These are phyloP conservation scores for Clarias pachynema DNA, from an alignment of 2,797 vertebrate genomes.

Conservation along the genomic window DNA sequence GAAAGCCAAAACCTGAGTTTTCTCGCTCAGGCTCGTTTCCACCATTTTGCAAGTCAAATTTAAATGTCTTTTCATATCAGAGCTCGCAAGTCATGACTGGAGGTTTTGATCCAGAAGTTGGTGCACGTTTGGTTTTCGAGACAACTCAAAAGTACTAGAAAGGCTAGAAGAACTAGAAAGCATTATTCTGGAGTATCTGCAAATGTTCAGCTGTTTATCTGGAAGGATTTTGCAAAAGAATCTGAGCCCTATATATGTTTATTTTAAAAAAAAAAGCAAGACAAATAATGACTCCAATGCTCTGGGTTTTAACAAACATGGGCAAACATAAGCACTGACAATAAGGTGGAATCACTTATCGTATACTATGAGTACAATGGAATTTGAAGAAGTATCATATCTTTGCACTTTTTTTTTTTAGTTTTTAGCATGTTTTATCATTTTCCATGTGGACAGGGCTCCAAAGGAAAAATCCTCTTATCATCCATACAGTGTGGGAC, in stretches of 20 bases:
- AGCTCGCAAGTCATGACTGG: slow-evolving; percentile 61
- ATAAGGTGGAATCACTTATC: background rate
- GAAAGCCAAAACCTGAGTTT: slow-evolving; percentile 65
- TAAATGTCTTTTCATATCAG: slow-evolving; percentile 63
- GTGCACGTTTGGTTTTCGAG: slow-evolving; percentile 56
- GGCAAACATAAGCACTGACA: background rate
- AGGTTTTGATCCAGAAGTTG: slow-evolving; percentile 53
- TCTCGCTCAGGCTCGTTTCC: slow-evolving; percentile 55
- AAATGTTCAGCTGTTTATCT: background rate
- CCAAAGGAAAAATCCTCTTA: background rate
- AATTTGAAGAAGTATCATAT: background rate
- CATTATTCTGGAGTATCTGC: background rate
- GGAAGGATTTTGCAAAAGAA: background rate
- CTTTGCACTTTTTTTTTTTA: background rate
- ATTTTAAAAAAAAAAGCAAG: too few relatives aligned
- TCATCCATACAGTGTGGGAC: background rate
- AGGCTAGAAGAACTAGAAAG: too few relatives aligned
- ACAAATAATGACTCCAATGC: too few relatives aligned
- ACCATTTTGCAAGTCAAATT: slow-evolving; percentile 68
- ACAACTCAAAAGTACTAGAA: slow-evolving; percentile 45
- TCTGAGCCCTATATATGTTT: too few relatives aligned
- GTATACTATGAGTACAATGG: background rate
- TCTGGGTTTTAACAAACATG: background rate
- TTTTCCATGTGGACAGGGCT: background rate
- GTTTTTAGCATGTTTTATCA: background rate